These are phyloP conservation scores for Lycaon pictus DNA, from an alignment of 2,113 vertebrate species.

Conservation along the genomic window DNA sequence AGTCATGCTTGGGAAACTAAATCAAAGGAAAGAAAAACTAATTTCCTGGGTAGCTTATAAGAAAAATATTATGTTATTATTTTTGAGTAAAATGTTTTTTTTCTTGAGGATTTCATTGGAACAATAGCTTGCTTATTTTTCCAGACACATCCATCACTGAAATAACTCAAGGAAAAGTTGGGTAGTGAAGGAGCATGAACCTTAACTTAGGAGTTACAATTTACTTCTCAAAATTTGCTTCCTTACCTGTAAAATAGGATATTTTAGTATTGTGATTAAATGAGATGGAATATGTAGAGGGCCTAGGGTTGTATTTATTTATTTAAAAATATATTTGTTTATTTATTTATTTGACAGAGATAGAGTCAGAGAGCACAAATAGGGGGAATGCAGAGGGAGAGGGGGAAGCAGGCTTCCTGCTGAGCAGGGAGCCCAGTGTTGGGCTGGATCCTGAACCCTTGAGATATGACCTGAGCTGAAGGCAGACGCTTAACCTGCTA, in stretches of 20 bases:
- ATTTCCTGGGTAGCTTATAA: not conserved
- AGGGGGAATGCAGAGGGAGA: too few species aligned
- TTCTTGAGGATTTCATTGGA: constrained; percentile 18
- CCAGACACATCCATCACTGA: not conserved
- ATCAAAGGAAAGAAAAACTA: constrained; percentile 43
- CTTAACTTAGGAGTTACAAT: not conserved
- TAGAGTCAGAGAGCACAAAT: too few species aligned
- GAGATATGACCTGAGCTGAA: too few species aligned
- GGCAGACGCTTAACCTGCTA: too few species aligned
- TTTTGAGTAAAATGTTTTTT: constrained; percentile 18
- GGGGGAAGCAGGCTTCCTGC: too few species aligned
- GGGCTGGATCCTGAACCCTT: too few species aligned
- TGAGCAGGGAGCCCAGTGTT: too few species aligned
- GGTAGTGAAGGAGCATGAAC: not conserved
- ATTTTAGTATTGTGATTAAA: constrained; percentile 1
- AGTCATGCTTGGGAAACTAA: not conserved
- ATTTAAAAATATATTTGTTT: too few species aligned
- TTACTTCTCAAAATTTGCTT: constrained; percentile 38
- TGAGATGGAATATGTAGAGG: not conserved
- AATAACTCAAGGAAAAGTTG: not conserved
- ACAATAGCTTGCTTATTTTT: not conserved
- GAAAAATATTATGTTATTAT: constrained; percentile 7
- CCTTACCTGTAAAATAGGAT: not conserved
- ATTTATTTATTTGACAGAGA: too few species aligned
- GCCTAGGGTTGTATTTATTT: not conserved